Base-by-base conservation (phyloP, 2,113 vertebrate species). In the Pungitius pungitius region DNA sequence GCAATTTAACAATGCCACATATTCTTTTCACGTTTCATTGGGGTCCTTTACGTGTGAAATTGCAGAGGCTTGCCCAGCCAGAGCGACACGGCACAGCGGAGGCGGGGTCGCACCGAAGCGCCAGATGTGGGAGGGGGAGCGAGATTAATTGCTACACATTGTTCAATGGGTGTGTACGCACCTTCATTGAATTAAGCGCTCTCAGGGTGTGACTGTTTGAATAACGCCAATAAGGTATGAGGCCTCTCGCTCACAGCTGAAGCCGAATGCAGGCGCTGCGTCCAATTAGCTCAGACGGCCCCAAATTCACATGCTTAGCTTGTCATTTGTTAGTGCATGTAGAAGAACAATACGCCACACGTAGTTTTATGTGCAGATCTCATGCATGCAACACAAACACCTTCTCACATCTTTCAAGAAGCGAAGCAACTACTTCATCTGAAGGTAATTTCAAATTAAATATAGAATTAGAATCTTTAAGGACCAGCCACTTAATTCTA, bases 21-120 rank as follows among this genome's bases (percentile, higher is more conserved):
- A 92, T 91, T 91, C 90, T 88, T 80, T 93, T 93, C 88, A 93
- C 93, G 92, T 93, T 92, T 94, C 93, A 93, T 92, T 93, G 91
- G 88, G 87, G 90, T 90, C 89, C 87, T 77, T 75, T 87, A 89
- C 89, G 85, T 92, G 92, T 93, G 89, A 93, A 93, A 93, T 92
- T 87, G 88, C 81, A 40, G 74, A 80, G 84, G 75, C 84, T 64
- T 72, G 86, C 85, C 82, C 69, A 78, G 85, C 79, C 67, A 51
- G 73, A 49, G 77, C 87, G 80, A 83, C 85, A 77, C 80, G 77
- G 75, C 77, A 24, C 87, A 85, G 82, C 75, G 56, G 85, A 81
- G 84, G 78, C 88, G 58, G 79, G 88, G 86, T 90, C 87, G 85
- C 81, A 54, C 67, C 30, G 55, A 79, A 83, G 87, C 80, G 89